Conservation (phyloP, 2,797 vertebrate species). For the Onychomys leucogaster region DNA sequence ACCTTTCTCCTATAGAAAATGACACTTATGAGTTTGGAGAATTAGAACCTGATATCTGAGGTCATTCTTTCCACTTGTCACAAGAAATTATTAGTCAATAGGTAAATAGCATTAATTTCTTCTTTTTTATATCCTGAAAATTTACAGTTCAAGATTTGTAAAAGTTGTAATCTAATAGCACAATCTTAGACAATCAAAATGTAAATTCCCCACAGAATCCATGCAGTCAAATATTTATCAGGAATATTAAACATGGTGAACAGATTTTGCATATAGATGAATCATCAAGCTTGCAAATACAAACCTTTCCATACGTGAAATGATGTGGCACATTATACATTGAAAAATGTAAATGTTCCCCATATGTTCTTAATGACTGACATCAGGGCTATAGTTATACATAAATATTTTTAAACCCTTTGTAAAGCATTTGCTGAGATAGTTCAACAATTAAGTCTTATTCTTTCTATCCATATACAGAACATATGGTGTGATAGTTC, state of each 20-base stretch:
- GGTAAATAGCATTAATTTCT: conserved; percentile 19
- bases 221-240: conserved; percentile 43
- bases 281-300: background rate
- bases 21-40: background rate
- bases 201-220: background rate
- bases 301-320: background rate
- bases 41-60: background rate
- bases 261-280: background rate
- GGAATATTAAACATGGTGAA: background rate
- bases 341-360: conserved; percentile 11
- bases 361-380: background rate
- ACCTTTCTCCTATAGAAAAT: background rate
- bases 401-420: background rate
- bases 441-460: background rate
- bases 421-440: conserved; percentile 28
- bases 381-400: background rate
- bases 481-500: background rate
- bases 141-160: background rate
- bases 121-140: conserved; percentile 1
- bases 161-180: background rate
- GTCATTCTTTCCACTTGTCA: background rate
- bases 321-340: background rate
- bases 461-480: background rate
- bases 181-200: conserved; percentile 2
- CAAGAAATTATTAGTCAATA: background rate